Evolutionary conservation across 2,888 invertebrate genomes (phyloP), one percentile per base, ranked within the genome.

Genomic region (Andrena haemorrhoa): DNA sequence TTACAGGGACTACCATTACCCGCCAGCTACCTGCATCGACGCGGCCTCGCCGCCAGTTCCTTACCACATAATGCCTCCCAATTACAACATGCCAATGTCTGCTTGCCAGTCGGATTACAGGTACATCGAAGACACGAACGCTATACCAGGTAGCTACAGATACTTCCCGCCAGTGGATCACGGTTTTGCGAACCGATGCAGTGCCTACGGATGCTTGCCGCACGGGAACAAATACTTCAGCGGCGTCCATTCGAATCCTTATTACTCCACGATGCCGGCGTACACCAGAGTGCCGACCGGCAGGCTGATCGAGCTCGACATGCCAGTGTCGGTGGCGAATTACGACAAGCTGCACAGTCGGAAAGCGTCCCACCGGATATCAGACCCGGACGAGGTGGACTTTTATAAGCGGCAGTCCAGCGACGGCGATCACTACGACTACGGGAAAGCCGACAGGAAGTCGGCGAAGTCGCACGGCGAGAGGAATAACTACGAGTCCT

Each of bases 251-350:
- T 94, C 60, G 93, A 94, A 84, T 80, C 88, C 82, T 77, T 94
- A 94, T 87, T 95, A 95, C 86, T 94, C 95, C 0, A 86, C 95
- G 0, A 70, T 88, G 65, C 86, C 91, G 0, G 85, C 86, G 2
- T 88, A 90, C 35, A 81, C 86, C 12, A 80, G 89, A 16, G 96
- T 96, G 8, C 96, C 96, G 0, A 96, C 96, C 0, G 96, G 94
- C 0, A 96, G 96, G 89, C 92, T 97, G 12, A 96, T 97, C 83
- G 97, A 97, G 90, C 88, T 97, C 20, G 96, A 96, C 66, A 84
- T 94, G 61, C 93, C 95, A 0, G 93, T 94, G 0, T 89, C 91
- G 0, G 86, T 89, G 2, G 81, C 86, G 0, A 88, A 85, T 84
- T 90, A 90, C 41, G 92, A 92, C 4, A 91, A 90, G 41, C 31